Conservation (phyloP, 1,140 invertebrate genomes). For the Aphaenogaster floridana region DNA sequence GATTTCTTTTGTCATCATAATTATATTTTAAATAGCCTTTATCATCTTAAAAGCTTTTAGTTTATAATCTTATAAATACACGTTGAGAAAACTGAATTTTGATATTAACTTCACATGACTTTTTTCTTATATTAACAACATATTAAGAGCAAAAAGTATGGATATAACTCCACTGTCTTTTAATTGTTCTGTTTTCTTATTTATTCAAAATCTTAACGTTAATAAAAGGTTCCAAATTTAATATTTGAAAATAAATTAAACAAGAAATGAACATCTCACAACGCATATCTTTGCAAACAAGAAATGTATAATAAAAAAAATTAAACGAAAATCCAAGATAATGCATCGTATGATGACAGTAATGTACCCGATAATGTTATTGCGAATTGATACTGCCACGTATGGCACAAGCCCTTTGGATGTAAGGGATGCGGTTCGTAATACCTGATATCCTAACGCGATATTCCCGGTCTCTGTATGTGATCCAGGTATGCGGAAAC, state of each 20-base stretch:
- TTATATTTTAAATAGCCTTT: not conserved
- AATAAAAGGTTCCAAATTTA: not conserved
- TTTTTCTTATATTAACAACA: not conserved
- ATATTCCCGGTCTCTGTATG: not conserved
- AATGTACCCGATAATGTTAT: not conserved
- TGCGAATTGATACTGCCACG: not conserved
- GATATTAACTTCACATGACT: not conserved
- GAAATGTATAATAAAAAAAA: not conserved
- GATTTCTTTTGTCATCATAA: not conserved
- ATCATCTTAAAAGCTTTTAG: not conserved
- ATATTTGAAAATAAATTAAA: not conserved
- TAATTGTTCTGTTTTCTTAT: not conserved
- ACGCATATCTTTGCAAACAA: not conserved
- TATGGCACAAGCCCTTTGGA: not conserved
- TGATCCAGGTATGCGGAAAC: slow-evolving; percentile 68
- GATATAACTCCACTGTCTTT: not conserved
- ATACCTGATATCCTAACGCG: slow-evolving; percentile 50
- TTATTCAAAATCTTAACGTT: not conserved
- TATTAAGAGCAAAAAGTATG: not conserved
- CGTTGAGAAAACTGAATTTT: not conserved
- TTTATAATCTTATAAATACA: not conserved
- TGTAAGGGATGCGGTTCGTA: slow-evolving; percentile 21
- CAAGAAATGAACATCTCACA: not conserved
- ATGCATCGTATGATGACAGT: not conserved
- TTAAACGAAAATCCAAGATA: not conserved